These are phyloP conservation scores for Drosophila ogumai DNA, from an alignment of 1,140 invertebrate genomes.

Conservation along the genomic window DNA sequence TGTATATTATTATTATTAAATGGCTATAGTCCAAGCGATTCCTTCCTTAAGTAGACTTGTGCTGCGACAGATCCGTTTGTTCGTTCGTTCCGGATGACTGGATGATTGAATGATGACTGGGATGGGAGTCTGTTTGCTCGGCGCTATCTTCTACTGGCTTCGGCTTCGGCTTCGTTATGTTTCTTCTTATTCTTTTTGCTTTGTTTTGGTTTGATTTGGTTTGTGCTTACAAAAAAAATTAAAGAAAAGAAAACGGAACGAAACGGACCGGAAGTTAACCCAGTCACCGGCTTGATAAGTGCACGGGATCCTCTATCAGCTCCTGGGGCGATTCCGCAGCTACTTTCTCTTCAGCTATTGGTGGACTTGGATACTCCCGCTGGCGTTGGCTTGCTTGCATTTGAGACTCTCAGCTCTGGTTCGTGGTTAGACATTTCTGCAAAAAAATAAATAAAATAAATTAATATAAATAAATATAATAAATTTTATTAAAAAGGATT, in stretches of 20 bases:
- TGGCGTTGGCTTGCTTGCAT: slow-evolving; percentile 57
- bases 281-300: slow-evolving; percentile 19
- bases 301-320: slow-evolving; percentile 21
- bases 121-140: slow-evolving; percentile 19
- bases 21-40: slow-evolving; percentile 25
- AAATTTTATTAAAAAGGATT: not conserved
- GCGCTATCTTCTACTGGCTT: not conserved
- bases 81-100: slow-evolving; percentile 31
- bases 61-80: slow-evolving; percentile 18
- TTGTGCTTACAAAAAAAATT: slow-evolving; percentile 13
- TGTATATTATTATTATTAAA: slow-evolving; percentile 6
- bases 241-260: not conserved
- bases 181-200: not conserved
- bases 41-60: slow-evolving; percentile 45
- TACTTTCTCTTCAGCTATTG: slow-evolving; percentile 22
- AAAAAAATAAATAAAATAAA: slow-evolving; percentile 8
- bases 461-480: not conserved
- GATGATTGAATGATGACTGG: slow-evolving; percentile 6
- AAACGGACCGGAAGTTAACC: slow-evolving; percentile 19
- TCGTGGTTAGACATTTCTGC: slow-evolving; percentile 70
- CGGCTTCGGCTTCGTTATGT: not conserved
- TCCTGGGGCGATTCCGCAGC: slow-evolving; percentile 9
- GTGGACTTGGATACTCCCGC: slow-evolving; percentile 39
- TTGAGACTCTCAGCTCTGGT: slow-evolving; percentile 59
- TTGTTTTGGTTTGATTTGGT: slow-evolving; percentile 9